These are phyloP conservation scores for Drosophila simulans DNA, from an alignment of 1,140 invertebrate species.

Conservation along the genomic window DNA sequence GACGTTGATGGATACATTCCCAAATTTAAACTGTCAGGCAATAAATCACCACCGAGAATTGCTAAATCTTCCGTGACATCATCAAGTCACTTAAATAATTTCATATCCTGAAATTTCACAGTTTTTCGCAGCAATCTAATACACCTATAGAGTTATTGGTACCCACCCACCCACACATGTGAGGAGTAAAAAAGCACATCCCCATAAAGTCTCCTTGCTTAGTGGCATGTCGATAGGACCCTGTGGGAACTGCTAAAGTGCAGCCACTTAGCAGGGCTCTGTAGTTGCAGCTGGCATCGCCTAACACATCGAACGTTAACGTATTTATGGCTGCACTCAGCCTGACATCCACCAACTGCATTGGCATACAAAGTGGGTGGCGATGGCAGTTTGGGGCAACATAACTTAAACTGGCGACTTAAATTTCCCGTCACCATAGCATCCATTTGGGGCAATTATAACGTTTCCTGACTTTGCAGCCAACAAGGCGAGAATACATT, in stretches of 20 bases:
- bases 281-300: constrained; percentile 68
- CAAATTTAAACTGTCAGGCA: too few species aligned
- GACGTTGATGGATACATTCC: neutral
- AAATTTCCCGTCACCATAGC: constrained; percentile 35
- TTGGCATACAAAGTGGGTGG: constrained; percentile 10
- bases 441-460: constrained; percentile 34
- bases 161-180: neutral
- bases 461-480: constrained; percentile 41
- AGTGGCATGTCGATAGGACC: constrained; percentile 31
- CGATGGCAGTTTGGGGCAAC: constrained; percentile 19
- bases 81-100: constrained; percentile 56
- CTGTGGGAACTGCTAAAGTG: constrained; percentile 60
- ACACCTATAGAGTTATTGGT: constrained; percentile 25
- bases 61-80: constrained; percentile 1
- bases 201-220: constrained; percentile 44
- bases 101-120: constrained; percentile 49
- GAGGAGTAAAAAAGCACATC: constrained; percentile 5
- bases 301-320: constrained; percentile 77
- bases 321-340: constrained; percentile 80
- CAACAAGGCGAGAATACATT: constrained; percentile 67
- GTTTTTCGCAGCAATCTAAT: constrained; percentile 14
- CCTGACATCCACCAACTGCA: constrained; percentile 65
- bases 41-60: too few species aligned
- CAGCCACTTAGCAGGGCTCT: constrained; percentile 66
- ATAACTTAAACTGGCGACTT: constrained; percentile 55